phyloP scores from a whole-genome alignment of 2,797 vertebrate genomes.

The Sebastes wilsoni region DNA sequence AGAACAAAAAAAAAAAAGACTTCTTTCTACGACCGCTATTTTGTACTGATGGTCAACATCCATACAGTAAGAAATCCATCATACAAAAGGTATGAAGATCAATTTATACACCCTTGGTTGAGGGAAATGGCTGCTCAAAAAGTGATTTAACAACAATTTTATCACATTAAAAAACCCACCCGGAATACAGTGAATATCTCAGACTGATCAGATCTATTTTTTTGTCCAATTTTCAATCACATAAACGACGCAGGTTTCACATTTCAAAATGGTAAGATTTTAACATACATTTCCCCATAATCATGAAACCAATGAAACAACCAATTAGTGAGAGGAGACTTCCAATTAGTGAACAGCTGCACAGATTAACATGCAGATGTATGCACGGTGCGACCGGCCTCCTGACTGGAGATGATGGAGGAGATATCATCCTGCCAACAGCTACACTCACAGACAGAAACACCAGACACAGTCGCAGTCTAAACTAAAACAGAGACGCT shows the following conservation, averaged over 20 bases:
- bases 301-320: constrained; percentile 10
- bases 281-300: neutral
- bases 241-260: neutral
- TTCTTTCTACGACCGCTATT: neutral
- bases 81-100: neutral
- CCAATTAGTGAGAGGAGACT: constrained; percentile 35
- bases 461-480: neutral
- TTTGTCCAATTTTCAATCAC: neutral
- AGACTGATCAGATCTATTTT: neutral
- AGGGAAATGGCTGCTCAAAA: neutral
- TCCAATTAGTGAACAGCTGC: constrained; percentile 63
- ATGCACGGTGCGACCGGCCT: neutral
- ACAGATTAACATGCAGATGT: constrained; percentile 56
- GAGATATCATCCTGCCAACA: neutral
- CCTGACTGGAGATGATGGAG: constrained; percentile 20
- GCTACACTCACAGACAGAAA: neutral
- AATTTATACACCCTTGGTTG: neutral
- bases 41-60: constrained; percentile 3
- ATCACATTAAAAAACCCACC: neutral
- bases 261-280: neutral
- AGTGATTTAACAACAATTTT: neutral
- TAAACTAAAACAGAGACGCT: neutral
- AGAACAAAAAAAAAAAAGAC: neutral
- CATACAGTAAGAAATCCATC: constrained; percentile 12
- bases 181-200: neutral